phyloP scores from a whole-genome alignment of 2,113 vertebrate genomes.

The Forbesichthys papilliferus region DNA sequence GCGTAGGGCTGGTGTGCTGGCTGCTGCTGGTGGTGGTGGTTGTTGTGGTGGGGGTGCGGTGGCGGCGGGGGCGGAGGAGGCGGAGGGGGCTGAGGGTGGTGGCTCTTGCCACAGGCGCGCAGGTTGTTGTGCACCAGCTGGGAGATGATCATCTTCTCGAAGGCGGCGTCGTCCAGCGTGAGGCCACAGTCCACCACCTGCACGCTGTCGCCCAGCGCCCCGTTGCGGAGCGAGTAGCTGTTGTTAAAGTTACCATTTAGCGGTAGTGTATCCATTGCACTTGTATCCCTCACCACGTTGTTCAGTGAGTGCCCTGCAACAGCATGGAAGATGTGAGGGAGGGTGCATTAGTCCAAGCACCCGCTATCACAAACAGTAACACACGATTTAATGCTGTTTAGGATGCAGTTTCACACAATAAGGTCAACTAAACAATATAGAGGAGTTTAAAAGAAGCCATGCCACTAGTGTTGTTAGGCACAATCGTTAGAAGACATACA shows the following conservation, averaged over 20 bases:
- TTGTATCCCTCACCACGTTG: constrained; percentile 96
- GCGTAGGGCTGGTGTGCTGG: not conserved
- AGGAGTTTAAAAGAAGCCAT: constrained; percentile 61
- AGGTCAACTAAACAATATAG: constrained; percentile 9
- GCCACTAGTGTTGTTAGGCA: constrained; percentile 64
- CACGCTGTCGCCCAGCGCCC: constrained; percentile 90
- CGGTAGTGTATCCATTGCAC: constrained; percentile 99
- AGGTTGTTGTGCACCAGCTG: constrained; percentile 99
- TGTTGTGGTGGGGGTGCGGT: not conserved
- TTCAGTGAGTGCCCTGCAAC: constrained; percentile 97
- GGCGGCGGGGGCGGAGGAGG: not conserved
- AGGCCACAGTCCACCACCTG: constrained; percentile 97
- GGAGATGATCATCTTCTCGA: constrained; percentile 99
- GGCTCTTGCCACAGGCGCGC: constrained; percentile 90
- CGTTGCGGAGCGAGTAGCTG: constrained; percentile 97
- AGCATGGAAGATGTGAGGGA: constrained; percentile 71
- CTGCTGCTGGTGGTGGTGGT: not conserved
- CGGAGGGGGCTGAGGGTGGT: constrained; percentile 65
- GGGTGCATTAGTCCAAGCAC: constrained; percentile 46
- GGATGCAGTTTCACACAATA: constrained; percentile 74
- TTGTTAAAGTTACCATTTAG: constrained; percentile 99
- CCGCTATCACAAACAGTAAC: constrained; percentile 16
- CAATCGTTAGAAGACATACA: constrained; percentile 50
- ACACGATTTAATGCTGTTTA: constrained; percentile 93
- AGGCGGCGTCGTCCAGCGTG: constrained; percentile 96